Conservation (phyloP, 2,113 vertebrate species). For the Sapayoa aenigma region DNA sequence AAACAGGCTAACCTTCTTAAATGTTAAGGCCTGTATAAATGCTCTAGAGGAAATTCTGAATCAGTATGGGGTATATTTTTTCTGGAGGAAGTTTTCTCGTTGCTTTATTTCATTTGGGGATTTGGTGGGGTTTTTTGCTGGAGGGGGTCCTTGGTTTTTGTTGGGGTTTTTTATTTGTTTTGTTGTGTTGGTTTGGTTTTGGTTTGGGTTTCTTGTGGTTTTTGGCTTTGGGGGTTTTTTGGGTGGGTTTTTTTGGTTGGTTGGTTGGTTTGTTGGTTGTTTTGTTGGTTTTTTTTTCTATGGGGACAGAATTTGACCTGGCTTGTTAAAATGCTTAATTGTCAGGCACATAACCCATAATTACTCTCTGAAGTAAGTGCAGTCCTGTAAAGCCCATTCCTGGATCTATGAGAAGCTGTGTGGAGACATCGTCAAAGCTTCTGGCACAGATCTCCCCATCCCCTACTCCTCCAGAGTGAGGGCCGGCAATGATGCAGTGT, state of each 20-base stretch:
- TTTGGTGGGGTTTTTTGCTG: too few relatives aligned
- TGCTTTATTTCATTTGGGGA: neutral
- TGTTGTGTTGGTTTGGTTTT: too few relatives aligned
- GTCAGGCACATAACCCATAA: neutral
- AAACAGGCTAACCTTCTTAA: neutral
- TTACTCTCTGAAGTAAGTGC: neutral
- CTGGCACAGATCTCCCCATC: neutral
- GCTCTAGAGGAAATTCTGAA: neutral
- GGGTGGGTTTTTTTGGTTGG: neutral
- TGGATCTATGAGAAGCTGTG: neutral
- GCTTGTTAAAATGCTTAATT: neutral
- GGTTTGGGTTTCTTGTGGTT: too few relatives aligned
- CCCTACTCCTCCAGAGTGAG: neutral
- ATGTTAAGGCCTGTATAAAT: neutral
- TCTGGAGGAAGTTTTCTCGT: neutral
- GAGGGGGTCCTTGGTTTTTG: too few relatives aligned
- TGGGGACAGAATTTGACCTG: neutral
- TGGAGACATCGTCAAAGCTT: neutral
- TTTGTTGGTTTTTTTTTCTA: neutral
- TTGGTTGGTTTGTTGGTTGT: neutral
- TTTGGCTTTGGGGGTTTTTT: too few relatives aligned
- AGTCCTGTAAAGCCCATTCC: neutral
- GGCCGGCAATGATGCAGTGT: fast-evolving
- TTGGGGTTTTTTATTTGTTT: too few relatives aligned
- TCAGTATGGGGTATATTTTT: fast-evolving